A percentile compares a stretch with the other conserved stretches of the same genome.
Conservation (phyloP, 2,888 invertebrate species). For the Philaethria dido region DNA sequence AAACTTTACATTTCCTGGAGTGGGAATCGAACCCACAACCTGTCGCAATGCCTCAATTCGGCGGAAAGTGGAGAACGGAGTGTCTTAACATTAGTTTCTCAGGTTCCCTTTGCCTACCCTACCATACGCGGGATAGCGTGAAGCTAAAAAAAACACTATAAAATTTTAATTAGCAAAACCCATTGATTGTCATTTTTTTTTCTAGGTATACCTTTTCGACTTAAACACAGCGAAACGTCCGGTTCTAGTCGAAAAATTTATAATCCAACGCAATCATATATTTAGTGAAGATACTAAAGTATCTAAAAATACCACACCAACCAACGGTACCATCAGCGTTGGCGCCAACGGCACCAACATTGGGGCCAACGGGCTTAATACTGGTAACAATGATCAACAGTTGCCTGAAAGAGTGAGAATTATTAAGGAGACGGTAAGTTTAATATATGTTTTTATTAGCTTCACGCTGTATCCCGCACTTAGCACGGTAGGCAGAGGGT, state of each 20-base stretch:
- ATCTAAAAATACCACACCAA: slow-evolving; percentile 12
- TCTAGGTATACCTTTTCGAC: slow-evolving; percentile 76
- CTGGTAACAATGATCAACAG: slow-evolving; percentile 41
- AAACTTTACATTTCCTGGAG: too few relatives aligned
- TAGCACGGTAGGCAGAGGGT: too few relatives aligned
- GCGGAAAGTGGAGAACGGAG: too few relatives aligned
- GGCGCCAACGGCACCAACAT: background rate
- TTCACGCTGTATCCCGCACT: too few relatives aligned
- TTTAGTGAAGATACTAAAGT: slow-evolving; percentile 52
- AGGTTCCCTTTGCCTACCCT: too few relatives aligned
- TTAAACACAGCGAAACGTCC: slow-evolving; percentile 70
- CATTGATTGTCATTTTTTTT: slow-evolving; percentile 1
- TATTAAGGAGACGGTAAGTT: slow-evolving; percentile 9
- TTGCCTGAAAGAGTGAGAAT: slow-evolving; percentile 60
- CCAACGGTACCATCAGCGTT: slow-evolving; percentile 36
- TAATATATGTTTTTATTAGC: background rate
- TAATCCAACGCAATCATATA: slow-evolving; percentile 76
- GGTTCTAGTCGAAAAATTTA: slow-evolving; percentile 73
- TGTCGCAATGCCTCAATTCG: too few relatives aligned
- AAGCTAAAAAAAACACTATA: too few relatives aligned
- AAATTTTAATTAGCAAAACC: too few relatives aligned
- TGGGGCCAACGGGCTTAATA: background rate
- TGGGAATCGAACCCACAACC: too few relatives aligned
- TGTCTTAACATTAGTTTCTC: too few relatives aligned
- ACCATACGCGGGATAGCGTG: too few relatives aligned